Evolutionary conservation across 2,797 vertebrate genomes (phyloP).

Genomic region (Anisognathus igniventris): DNA sequence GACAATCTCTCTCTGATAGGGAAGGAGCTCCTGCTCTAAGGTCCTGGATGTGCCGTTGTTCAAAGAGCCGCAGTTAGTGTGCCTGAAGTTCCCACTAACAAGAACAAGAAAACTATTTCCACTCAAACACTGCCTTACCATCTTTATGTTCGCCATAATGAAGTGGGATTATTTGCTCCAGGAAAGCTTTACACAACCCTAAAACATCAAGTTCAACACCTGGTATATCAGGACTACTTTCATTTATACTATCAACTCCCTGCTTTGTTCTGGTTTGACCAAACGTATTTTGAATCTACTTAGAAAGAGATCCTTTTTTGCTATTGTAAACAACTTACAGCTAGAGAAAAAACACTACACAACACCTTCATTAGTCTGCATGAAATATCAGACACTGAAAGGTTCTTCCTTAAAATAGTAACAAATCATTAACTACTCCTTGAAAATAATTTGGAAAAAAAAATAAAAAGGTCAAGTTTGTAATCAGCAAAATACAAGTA

Average conservation of each 20-base stretch:
- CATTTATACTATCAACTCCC: background rate
- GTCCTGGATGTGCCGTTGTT: background rate
- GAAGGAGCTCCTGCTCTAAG: background rate
- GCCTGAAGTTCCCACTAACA: background rate
- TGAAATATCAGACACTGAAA: background rate
- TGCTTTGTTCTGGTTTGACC: background rate
- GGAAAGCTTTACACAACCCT: background rate
- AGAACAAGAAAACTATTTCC: background rate
- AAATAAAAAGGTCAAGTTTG: background rate
- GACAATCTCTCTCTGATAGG: background rate
- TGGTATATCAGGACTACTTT: background rate
- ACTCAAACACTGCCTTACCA: background rate
- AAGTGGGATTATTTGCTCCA: background rate
- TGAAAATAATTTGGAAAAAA: background rate
- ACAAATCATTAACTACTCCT: background rate
- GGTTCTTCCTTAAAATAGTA: background rate
- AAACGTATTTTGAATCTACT: background rate
- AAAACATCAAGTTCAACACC: background rate
- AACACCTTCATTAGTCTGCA: background rate
- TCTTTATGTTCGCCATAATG: rapidly evolving
- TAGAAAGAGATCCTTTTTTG: background rate
- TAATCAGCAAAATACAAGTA: background rate
- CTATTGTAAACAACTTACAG: background rate
- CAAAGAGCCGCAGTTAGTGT: background rate
- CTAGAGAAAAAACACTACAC: background rate